Evolutionary conservation across 35 echinoderm and acorn worm species (phyloP).

Genomic region (Heliocidaris tuberculata): DNA sequence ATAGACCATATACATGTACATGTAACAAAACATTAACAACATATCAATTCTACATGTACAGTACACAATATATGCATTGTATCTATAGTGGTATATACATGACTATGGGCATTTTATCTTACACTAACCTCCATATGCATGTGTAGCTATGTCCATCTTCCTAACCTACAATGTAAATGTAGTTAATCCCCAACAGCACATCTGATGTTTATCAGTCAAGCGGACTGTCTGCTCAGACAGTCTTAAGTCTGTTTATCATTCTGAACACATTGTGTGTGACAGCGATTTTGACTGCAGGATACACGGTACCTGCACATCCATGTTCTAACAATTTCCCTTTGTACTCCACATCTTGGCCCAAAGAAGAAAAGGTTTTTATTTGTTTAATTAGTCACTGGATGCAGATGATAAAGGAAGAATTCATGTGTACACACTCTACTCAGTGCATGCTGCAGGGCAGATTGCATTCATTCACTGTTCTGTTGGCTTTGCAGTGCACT

Average conservation of each 20-base stretch:
- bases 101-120: too few relatives aligned
- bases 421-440: background rate
- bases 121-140: too few relatives aligned
- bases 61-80: too few relatives aligned
- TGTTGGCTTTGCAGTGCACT: background rate
- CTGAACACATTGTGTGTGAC: background rate
- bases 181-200: background rate
- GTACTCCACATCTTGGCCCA: background rate
- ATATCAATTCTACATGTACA: too few relatives aligned
- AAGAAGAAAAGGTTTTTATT: background rate
- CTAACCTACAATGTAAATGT: background rate
- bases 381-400: constrained; percentile 6
- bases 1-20: background rate
- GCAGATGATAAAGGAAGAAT: background rate
- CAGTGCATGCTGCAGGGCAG: background rate
- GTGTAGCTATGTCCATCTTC: background rate
- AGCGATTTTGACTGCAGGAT: background rate
- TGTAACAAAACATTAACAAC: background rate
- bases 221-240: background rate
- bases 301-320: background rate
- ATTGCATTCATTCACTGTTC: background rate
- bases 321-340: background rate
- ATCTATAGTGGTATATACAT: background rate
- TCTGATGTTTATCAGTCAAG: background rate
- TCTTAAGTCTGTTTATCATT: background rate